Conservation (phyloP, 2,888 invertebrate genomes). For the Sminthurides aquaticus region DNA sequence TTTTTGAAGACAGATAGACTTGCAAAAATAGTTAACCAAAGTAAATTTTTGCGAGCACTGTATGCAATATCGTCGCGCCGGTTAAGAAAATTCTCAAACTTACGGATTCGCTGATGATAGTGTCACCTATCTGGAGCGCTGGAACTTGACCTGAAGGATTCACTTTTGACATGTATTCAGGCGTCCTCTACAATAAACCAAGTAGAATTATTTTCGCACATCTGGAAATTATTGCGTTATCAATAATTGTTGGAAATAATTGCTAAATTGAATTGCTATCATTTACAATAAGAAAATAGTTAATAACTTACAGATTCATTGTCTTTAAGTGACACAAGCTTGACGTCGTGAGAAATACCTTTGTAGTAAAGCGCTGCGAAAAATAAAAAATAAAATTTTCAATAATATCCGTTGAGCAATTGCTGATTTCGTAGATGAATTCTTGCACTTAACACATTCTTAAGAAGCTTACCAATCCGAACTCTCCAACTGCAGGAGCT, state of each 20-base stretch:
- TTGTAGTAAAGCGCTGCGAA: conserved; percentile 1
- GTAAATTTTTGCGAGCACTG: background rate
- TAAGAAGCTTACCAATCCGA: conserved; percentile 7
- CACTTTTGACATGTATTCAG: conserved; percentile 51
- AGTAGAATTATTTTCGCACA: no score
- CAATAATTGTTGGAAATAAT: background rate
- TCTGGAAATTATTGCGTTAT: no score
- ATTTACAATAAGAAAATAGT: background rate
- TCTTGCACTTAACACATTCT: background rate
- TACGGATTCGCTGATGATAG: conserved; percentile 60
- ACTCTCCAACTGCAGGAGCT: conserved; percentile 22
- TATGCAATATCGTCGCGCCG: background rate
- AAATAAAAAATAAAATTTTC: no score
- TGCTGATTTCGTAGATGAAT: background rate
- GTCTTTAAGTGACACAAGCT: background rate
- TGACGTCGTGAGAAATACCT: conserved; percentile 4
- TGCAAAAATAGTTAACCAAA: background rate
- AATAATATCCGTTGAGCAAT: background rate
- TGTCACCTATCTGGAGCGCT: conserved; percentile 66
- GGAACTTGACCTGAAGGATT: conserved; percentile 96
- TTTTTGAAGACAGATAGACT: no score
- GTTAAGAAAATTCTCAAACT: no score
- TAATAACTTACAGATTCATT: background rate
- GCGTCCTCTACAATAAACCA: background rate
- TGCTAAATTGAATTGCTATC: background rate